These are phyloP conservation scores for Phyto melanocephala DNA, from an alignment of 2,888 invertebrate species.

Conservation along the genomic window DNA sequence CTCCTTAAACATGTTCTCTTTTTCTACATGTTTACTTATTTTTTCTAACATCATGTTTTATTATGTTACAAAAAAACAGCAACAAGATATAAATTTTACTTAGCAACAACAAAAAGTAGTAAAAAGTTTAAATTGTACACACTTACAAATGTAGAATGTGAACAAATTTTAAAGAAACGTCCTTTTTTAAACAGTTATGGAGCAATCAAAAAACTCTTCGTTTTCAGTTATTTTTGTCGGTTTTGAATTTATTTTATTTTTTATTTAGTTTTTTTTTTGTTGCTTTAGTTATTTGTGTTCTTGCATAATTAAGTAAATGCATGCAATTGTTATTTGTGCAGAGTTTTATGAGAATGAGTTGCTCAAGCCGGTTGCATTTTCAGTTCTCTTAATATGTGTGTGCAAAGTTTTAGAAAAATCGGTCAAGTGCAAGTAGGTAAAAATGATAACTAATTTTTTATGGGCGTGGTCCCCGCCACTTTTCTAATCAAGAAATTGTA, in stretches of 20 bases:
- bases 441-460: too few relatives aligned
- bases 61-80: constrained; percentile 11
- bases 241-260: background rate
- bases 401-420: too few relatives aligned
- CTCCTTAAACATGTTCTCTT: constrained; percentile 53
- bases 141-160: background rate
- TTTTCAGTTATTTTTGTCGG: constrained; percentile 16
- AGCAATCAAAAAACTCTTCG: constrained; percentile 55
- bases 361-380: too few relatives aligned
- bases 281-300: constrained; percentile 21
- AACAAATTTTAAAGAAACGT: constrained; percentile 18
- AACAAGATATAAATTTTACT: constrained; percentile 2
- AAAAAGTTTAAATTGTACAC: constrained; percentile 19
- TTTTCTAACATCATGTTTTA: constrained; percentile 36
- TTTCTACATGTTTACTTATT: background rate
- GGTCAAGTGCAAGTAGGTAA: too few relatives aligned
- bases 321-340: constrained; percentile 38
- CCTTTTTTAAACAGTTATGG: constrained; percentile 40
- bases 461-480: too few relatives aligned
- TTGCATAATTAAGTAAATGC: constrained; percentile 61
- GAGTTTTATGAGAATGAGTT: background rate
- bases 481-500: too few relatives aligned
- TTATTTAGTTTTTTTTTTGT: constrained; percentile 7
- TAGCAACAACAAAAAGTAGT: background rate
- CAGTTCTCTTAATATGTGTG: too few relatives aligned